phyloP scores from a whole-genome alignment of 2,113 vertebrate species.

The Oncorhynchus keta region DNA sequence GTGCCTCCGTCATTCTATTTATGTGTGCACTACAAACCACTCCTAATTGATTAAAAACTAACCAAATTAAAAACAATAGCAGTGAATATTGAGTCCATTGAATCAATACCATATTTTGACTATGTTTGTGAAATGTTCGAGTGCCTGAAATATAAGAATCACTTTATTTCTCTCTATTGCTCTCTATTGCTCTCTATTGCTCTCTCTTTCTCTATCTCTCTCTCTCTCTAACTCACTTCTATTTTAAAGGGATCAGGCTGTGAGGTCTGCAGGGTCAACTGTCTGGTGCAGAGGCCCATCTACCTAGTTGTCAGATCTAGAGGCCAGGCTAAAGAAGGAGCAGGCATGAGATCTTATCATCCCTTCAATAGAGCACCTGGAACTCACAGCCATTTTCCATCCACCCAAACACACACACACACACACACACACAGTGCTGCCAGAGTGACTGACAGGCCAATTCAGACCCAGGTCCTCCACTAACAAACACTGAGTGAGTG shows the following conservation, averaged over 20 bases:
- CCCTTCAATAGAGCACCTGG: slow-evolving; percentile 53
- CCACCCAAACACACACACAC: not conserved
- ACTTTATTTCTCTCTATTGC: too few species aligned
- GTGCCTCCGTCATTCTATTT: not conserved
- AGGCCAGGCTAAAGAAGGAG: slow-evolving; percentile 39
- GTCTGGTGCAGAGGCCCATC: slow-evolving; percentile 2
- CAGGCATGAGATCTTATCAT: slow-evolving; percentile 58
- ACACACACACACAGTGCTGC: not conserved
- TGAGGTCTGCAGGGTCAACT: slow-evolving; percentile 45
- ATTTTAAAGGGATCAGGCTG: slow-evolving; percentile 24
- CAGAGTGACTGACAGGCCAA: slow-evolving; percentile 43
- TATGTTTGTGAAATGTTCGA: not conserved
- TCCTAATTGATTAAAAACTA: slow-evolving; percentile 18
- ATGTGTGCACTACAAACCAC: slow-evolving; percentile 14
- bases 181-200: too few species aligned
- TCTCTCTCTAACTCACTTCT: not conserved
- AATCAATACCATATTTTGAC: not conserved
- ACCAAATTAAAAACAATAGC: too few species aligned
- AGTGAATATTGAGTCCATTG: too few species aligned
- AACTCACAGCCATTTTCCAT: not conserved
- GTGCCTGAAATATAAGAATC: not conserved
- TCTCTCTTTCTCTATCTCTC: not conserved
- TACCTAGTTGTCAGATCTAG: slow-evolving; percentile 57
- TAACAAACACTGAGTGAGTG: slow-evolving; percentile 25
- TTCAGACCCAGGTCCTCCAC: slow-evolving; percentile 42